These are phyloP conservation scores for Drosophila sechellia DNA, from an alignment of 1,140 invertebrate species.

Conservation along the genomic window DNA sequence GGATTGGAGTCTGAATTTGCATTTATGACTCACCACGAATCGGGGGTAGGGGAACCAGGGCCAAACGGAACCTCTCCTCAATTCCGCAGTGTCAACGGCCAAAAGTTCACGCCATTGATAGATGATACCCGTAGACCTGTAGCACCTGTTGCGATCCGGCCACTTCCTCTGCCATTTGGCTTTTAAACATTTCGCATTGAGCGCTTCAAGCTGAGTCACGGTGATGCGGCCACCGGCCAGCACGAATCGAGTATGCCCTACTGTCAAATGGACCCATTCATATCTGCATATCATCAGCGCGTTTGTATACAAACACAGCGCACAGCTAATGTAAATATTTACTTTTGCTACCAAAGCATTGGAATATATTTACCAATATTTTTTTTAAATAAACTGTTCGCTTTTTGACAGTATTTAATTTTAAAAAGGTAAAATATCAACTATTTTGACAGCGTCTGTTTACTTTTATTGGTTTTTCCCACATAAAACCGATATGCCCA, in stretches of 20 bases:
- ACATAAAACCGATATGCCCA: not conserved
- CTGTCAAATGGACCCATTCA: slow-evolving; percentile 12
- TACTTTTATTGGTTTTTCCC: too few relatives aligned
- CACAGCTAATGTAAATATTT: slow-evolving; percentile 25
- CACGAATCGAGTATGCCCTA: slow-evolving; percentile 25
- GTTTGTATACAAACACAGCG: not conserved
- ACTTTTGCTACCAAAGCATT: slow-evolving; percentile 8
- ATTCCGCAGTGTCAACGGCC: slow-evolving; percentile 36
- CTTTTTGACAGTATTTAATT: slow-evolving; percentile 14
- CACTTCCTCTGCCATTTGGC: slow-evolving; percentile 14
- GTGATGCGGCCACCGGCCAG: not conserved
- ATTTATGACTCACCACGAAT: slow-evolving; percentile 61
- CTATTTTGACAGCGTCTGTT: too few relatives aligned
- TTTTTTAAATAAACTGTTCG: slow-evolving; percentile 1
- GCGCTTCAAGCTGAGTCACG: slow-evolving; percentile 49
- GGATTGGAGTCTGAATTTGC: slow-evolving; percentile 54
- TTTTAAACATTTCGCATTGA: slow-evolving; percentile 37
- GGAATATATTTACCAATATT: slow-evolving; percentile 15
- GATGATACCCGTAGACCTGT: slow-evolving; percentile 42
- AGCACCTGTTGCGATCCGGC: slow-evolving; percentile 59
- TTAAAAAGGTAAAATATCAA: slow-evolving; percentile 4
- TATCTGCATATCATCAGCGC: slow-evolving; percentile 5
- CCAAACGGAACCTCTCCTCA: slow-evolving; percentile 41
- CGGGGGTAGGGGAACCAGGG: not conserved
- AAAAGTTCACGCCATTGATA: slow-evolving; percentile 51